Evolutionary conservation across 2,113 vertebrate genomes (phyloP).

Genomic region (Tauraco erythrolophus): DNA sequence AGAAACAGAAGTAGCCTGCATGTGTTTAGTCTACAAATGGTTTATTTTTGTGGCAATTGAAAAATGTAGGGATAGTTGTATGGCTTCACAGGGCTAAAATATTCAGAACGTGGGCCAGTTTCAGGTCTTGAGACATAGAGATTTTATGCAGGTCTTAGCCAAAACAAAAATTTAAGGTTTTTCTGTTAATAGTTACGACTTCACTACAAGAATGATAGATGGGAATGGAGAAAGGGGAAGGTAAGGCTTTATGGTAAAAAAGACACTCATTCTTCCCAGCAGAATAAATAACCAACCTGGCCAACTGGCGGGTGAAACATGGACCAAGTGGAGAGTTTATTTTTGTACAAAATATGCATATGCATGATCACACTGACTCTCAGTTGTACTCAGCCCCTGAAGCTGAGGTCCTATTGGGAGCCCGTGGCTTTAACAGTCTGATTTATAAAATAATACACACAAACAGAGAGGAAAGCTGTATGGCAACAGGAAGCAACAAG

Average conservation of each 20-base stretch:
- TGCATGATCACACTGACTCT: not conserved
- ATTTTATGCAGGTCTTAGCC: not conserved
- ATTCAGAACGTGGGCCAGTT: conserved; percentile 38
- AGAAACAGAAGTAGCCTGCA: not conserved
- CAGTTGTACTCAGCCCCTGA: not conserved
- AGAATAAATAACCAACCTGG: not conserved
- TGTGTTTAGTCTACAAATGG: conserved; percentile 35
- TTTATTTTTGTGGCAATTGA: conserved; percentile 48
- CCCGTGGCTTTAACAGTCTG: not conserved
- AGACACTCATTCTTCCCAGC: not conserved
- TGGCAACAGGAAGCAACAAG: not conserved
- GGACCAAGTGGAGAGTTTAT: not conserved
- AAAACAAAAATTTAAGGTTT: not conserved
- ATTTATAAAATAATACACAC: not conserved
- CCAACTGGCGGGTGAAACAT: not conserved
- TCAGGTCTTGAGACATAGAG: conserved; percentile 27
- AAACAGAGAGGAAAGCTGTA: not conserved
- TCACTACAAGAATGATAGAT: not conserved
- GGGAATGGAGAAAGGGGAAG: not conserved
- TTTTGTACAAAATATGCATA: not conserved
- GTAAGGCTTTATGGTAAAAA: not conserved
- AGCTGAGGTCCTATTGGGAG: not conserved
- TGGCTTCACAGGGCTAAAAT: conserved; percentile 51
- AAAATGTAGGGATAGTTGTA: conserved; percentile 35
- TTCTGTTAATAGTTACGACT: not conserved